phyloP scores from a whole-genome alignment of 2,113 vertebrate species.

The Strix aluco region DNA sequence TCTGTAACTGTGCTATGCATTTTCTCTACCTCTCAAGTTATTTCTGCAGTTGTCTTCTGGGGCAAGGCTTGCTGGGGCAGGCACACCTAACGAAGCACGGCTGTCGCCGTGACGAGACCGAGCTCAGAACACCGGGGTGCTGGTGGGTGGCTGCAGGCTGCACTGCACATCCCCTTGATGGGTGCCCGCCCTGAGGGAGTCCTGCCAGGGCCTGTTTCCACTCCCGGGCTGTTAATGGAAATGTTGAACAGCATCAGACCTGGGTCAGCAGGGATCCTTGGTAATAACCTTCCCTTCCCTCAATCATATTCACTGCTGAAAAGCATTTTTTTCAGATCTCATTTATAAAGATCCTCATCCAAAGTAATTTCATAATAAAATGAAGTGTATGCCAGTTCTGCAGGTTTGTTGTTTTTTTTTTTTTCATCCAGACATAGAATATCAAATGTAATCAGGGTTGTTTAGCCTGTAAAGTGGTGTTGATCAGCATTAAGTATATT shows the following conservation, averaged over 20 bases:
- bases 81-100: not conserved
- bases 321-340: not conserved
- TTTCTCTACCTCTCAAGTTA: not conserved
- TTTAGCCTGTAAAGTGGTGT: not conserved
- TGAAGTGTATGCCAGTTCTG: not conserved
- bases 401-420: not conserved
- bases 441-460: conserved; percentile 32
- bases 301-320: not conserved
- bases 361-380: not conserved
- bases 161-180: accelerated
- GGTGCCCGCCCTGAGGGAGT: accelerated
- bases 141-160: not conserved
- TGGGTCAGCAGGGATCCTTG: accelerated
- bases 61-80: not conserved
- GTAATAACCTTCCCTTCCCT: not conserved
- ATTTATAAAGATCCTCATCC: not conserved
- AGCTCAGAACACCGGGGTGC: accelerated
- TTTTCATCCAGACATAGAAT: not conserved
- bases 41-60: not conserved
- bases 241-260: accelerated
- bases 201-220: accelerated
- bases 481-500: not conserved
- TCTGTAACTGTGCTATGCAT: accelerated
- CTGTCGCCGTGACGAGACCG: accelerated
- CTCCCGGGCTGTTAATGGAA: not conserved